Evolutionary conservation across 1,140 invertebrate species (phyloP).

Genomic region (Pygmarrhopalites habei): DNA sequence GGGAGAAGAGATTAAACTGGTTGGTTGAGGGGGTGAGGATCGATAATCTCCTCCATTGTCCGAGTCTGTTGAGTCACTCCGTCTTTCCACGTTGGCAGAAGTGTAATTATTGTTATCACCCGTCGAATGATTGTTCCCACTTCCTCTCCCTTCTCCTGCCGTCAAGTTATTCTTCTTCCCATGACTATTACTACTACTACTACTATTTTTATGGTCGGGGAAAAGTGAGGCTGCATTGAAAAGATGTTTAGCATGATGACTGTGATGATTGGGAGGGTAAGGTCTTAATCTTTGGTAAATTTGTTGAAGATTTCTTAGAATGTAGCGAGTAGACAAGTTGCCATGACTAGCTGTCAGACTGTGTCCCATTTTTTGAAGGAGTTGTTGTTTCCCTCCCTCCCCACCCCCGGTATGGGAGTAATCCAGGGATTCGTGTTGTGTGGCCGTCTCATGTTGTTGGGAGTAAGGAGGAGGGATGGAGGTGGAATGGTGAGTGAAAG

Average conservation of each 20-base stretch:
- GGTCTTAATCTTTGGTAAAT: conserved; percentile 34
- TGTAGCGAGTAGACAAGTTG: conserved; percentile 33
- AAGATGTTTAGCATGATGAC: conserved; percentile 9
- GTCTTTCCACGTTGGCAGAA: no score
- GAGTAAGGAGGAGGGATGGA: not conserved
- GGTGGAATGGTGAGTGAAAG: not conserved
- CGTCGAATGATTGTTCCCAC: not conserved
- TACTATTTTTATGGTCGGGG: conserved; percentile 8
- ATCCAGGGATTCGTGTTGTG: conserved; percentile 7
- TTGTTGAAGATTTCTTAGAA: conserved; percentile 32
- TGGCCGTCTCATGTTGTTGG: not conserved
- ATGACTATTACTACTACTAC: not conserved
- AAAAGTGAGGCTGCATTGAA: no score
- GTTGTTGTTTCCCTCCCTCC: not conserved
- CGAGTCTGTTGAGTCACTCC: conserved; percentile 4
- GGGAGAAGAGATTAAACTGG: no score
- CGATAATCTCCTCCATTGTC: not conserved
- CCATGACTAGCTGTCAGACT: not conserved
- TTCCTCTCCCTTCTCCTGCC: no score
- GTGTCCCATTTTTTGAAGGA: no score
- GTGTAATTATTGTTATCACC: conserved; percentile 6
- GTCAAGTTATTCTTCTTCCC: no score
- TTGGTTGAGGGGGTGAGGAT: no score
- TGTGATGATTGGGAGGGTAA: conserved; percentile 19
- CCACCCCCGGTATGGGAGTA: not conserved